These are phyloP conservation scores for Pogona vitticeps DNA, from an alignment of 2,113 vertebrate genomes.

Conservation along the genomic window DNA sequence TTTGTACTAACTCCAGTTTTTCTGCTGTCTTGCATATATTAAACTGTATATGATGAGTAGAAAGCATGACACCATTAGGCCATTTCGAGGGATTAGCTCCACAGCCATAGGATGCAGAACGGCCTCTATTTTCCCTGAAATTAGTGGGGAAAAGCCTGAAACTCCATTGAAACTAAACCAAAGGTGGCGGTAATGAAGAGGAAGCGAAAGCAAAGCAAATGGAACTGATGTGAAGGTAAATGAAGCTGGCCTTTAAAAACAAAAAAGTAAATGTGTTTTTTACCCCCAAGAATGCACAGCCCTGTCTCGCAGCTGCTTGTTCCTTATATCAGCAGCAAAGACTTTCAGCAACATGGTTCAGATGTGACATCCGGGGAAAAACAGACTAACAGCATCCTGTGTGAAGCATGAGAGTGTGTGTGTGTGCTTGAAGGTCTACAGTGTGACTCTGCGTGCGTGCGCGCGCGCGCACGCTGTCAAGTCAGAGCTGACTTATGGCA, in stretches of 20 bases:
- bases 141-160: no score
- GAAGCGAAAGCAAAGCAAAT: not conserved
- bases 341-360: not conserved
- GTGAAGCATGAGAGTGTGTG: not conserved
- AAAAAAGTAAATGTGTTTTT: not conserved
- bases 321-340: no score
- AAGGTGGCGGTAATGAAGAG: not conserved
- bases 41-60: not conserved
- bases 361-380: not conserved
- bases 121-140: not conserved
- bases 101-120: no score
- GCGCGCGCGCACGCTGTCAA: no score
- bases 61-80: not conserved
- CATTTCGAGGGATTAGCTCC: not conserved
- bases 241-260: not conserved
- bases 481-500: no score
- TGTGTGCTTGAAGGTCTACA: not conserved
- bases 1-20: not conserved
- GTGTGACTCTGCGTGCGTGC: no score
- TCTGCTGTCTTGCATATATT: no score
- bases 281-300: no score
- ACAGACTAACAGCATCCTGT: not conserved
- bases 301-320: not conserved
- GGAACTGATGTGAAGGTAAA: not conserved
- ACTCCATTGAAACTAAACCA: not conserved